Conservation (phyloP, 2,113 vertebrate genomes). For the Diphyllodes magnificus region DNA sequence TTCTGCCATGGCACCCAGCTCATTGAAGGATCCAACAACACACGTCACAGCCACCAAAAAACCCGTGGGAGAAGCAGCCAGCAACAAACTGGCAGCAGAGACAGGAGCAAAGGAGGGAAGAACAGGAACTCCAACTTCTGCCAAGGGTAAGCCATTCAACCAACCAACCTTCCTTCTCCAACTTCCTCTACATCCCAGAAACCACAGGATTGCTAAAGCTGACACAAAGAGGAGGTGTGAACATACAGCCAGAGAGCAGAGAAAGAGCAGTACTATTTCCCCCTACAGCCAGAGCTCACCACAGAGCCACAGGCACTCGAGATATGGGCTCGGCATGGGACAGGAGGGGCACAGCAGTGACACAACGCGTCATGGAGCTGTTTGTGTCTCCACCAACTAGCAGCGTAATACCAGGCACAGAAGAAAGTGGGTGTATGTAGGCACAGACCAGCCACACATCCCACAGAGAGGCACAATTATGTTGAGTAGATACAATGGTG, state of each 20-base stretch:
- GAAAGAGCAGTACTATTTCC: background rate
- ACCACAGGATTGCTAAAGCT: background rate
- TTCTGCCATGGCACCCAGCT: background rate
- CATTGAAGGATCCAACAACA: background rate
- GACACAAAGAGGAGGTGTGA: background rate
- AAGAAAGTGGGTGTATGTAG: background rate
- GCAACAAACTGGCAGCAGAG: background rate
- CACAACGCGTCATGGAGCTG: background rate
- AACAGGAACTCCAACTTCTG: constrained; percentile 34
- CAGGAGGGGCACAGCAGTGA: background rate
- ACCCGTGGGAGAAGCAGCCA: background rate
- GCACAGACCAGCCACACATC: background rate
- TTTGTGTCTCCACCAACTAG: background rate
- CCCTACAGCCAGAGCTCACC: background rate
- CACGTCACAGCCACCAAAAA: background rate
- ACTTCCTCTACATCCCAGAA: constrained; percentile 14
- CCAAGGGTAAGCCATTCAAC: background rate
- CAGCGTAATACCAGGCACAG: background rate
- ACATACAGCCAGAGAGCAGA: background rate
- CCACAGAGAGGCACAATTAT: background rate
- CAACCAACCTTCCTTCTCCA: background rate
- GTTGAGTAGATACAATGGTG: background rate
- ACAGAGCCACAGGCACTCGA: background rate
- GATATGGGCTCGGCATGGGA: background rate
- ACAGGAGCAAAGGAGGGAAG: background rate